phyloP scores from a whole-genome alignment of 2,797 vertebrate genomes.

The Potorous gilbertii region DNA sequence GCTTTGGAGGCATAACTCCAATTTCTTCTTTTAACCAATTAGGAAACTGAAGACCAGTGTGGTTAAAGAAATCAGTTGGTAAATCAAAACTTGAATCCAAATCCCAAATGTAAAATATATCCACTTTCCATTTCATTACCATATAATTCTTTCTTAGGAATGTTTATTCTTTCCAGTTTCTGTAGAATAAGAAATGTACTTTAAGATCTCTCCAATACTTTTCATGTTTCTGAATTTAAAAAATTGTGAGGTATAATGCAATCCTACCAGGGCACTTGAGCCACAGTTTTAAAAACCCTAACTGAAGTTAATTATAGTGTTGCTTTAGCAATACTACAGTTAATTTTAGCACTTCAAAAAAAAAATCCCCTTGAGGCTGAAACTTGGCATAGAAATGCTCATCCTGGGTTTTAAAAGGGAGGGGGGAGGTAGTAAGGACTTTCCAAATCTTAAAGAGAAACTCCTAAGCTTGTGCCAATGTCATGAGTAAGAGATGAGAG shows the following conservation, averaged over 20 bases:
- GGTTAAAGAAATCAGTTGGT: neutral
- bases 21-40: neutral
- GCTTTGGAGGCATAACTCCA: neutral
- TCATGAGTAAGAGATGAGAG: slow-evolving; percentile 21
- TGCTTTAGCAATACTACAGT: slow-evolving; percentile 58
- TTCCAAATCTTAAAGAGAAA: slow-evolving; percentile 34
- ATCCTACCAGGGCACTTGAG: slow-evolving; percentile 38
- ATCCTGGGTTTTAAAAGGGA: slow-evolving; percentile 59
- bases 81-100: neutral
- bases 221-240: slow-evolving; percentile 16
- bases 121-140: neutral
- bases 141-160: neutral
- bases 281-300: slow-evolving; percentile 46
- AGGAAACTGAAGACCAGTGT: neutral
- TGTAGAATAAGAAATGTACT: neutral
- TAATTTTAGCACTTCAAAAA: slow-evolving; percentile 20
- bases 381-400: slow-evolving; percentile 45
- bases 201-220: neutral
- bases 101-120: neutral
- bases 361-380: slow-evolving; percentile 50
- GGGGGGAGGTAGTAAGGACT: slow-evolving; percentile 7
- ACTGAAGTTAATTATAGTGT: slow-evolving; percentile 50
- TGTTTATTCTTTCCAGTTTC: slow-evolving; percentile 6
- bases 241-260: slow-evolving; percentile 47
- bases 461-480: slow-evolving; percentile 11